Evolutionary conservation across 2,888 invertebrate genomes (phyloP).

Genomic region (Busseola fusca): DNA sequence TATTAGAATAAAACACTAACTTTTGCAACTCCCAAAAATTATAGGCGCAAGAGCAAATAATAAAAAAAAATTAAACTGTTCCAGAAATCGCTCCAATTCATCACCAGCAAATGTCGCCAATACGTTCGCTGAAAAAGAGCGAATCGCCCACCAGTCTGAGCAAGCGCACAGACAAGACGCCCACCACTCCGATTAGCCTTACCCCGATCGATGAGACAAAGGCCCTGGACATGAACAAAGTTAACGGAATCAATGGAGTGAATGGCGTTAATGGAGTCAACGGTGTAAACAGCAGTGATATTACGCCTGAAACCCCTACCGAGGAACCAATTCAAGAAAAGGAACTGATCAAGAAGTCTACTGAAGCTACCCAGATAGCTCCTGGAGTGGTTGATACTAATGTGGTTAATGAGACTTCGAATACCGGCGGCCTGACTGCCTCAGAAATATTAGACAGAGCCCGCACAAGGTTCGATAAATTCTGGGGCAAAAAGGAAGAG

Average conservation of each 20-base stretch:
- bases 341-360: conserved; percentile 84
- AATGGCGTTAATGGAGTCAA: conserved; percentile 72
- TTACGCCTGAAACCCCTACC: conserved; percentile 83
- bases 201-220: conserved; percentile 87
- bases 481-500: conserved; percentile 93
- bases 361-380: conserved; percentile 86
- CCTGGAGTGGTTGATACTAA: conserved; percentile 89
- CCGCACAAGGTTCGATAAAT: conserved; percentile 94
- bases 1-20: conserved; percentile 3
- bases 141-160: conserved; percentile 86
- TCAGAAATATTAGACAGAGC: conserved; percentile 94
- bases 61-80: conserved; percentile 69
- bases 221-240: conserved; percentile 84
- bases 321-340: conserved; percentile 78
- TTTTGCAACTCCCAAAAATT: conserved; percentile 64
- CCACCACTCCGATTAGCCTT: conserved; percentile 85
- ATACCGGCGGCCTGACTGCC: conserved; percentile 88
- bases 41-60: conserved; percentile 29
- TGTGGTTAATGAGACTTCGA: conserved; percentile 82
- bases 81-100: conserved; percentile 87
- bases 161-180: conserved; percentile 87
- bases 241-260: conserved; percentile 76
- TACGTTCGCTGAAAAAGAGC: conserved; percentile 86
- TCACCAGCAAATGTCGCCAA: conserved; percentile 88
- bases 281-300: conserved; percentile 74